Evolutionary conservation across 2,888 invertebrate genomes (phyloP).

Genomic region (Trachelus tabidus): DNA sequence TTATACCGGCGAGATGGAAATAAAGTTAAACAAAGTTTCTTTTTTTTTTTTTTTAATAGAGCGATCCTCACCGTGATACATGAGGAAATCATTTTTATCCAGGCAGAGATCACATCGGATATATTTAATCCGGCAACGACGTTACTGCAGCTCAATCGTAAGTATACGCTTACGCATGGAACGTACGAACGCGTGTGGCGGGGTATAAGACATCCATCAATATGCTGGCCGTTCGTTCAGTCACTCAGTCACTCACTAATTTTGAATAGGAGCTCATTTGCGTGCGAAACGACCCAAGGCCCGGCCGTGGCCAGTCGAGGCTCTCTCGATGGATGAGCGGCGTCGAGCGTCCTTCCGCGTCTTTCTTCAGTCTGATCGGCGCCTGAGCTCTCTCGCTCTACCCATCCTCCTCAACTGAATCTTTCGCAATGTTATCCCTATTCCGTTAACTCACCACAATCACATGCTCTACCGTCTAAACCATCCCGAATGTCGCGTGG

Average conservation of each 20-base stretch:
- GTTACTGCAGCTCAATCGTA: neutral
- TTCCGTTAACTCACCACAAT: neutral
- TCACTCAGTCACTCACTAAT: constrained; percentile 43
- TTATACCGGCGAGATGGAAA: neutral
- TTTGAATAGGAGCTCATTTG: constrained; percentile 59
- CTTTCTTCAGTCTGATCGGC: neutral
- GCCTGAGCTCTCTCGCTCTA: neutral
- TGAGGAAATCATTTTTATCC: neutral
- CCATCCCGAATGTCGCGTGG: neutral
- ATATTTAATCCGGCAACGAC: neutral
- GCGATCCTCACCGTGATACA: neutral
- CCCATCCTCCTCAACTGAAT: neutral
- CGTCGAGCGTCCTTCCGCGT: neutral
- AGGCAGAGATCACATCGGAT: neutral
- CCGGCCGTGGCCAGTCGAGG: neutral
- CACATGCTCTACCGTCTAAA: neutral
- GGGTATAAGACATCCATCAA: constrained; percentile 29
- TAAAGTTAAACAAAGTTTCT: neutral
- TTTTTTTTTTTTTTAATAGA: neutral
- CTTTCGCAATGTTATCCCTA: neutral
- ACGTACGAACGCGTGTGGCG: constrained; percentile 2
- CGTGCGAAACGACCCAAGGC: constrained; percentile 17
- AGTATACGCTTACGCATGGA: neutral
- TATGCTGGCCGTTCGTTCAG: constrained; percentile 16
- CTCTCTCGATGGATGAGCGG: neutral